These are phyloP conservation scores for Drosophila ercepeae DNA, from an alignment of 1,140 invertebrate species.

Conservation along the genomic window DNA sequence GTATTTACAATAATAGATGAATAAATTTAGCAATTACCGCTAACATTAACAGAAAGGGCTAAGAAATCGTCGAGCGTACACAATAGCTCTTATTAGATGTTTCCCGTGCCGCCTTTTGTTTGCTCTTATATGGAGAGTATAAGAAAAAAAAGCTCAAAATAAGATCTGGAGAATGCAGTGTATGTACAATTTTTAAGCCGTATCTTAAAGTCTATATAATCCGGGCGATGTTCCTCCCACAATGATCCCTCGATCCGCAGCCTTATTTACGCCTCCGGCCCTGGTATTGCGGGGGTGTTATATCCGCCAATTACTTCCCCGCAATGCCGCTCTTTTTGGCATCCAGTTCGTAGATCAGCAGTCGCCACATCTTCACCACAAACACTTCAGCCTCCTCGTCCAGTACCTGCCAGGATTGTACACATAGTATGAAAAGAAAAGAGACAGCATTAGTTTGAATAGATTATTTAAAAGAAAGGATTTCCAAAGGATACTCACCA, in stretches of 20 bases:
- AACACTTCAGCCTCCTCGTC: constrained; percentile 99
- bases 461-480: neutral
- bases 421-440: neutral
- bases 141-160: constrained; percentile 31
- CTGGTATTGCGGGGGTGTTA: constrained; percentile 1
- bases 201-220: constrained; percentile 49
- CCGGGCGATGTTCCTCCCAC: neutral
- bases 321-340: constrained; percentile 93
- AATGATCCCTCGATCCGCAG: constrained; percentile 20
- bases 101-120: neutral
- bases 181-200: constrained; percentile 39
- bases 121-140: neutral
- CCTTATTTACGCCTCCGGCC: constrained; percentile 11
- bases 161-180: constrained; percentile 14
- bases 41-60: constrained; percentile 49
- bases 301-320: constrained; percentile 40
- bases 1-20: constrained; percentile 69
- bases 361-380: constrained; percentile 99
- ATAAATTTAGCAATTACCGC: constrained; percentile 46
- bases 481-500: constrained; percentile 87
- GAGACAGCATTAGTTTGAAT: neutral
- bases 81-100: neutral
- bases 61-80: constrained; percentile 24
- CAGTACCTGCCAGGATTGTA: constrained; percentile 88
- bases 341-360: constrained; percentile 99